Percentiles rank a stretch among this genome's conserved stretches.
These are phyloP conservation scores for Meganola albula DNA, from an alignment of 2,888 invertebrate genomes.

Conservation along the genomic window DNA sequence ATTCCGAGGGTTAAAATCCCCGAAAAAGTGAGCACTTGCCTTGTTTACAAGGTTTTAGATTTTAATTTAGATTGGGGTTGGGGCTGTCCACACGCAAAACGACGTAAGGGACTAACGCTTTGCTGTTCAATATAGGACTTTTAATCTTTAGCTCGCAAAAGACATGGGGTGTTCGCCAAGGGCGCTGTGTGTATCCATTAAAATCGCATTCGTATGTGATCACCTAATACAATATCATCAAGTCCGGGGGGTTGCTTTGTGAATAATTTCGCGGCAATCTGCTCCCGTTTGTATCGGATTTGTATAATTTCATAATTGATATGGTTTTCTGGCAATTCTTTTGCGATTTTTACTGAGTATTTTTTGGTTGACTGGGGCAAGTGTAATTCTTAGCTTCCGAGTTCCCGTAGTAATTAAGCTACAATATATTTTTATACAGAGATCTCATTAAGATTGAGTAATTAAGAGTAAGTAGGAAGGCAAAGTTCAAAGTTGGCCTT, in stretches of 20 bases:
- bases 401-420: too few species aligned
- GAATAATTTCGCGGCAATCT: constrained; percentile 77
- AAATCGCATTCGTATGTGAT: constrained; percentile 78
- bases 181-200: constrained; percentile 62
- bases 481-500: too few species aligned
- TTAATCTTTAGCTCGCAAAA: too few species aligned
- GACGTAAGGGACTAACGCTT: constrained; percentile 44
- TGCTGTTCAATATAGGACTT: constrained; percentile 38
- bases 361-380: too few species aligned
- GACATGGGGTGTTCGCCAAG: constrained; percentile 38
- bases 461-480: too few species aligned
- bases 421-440: too few species aligned
- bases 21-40: constrained; percentile 80
- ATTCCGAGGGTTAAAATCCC: constrained; percentile 77
- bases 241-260: constrained; percentile 70
- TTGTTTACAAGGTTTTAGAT: constrained; percentile 80
- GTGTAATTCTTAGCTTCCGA: too few species aligned
- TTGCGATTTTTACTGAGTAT: too few species aligned
- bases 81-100: constrained; percentile 33
- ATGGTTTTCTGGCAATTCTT: too few species aligned
- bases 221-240: constrained; percentile 79
- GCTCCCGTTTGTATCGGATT: constrained; percentile 66
- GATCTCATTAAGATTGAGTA: too few species aligned
- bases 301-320: constrained; percentile 59
- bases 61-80: constrained; percentile 79